Evolutionary conservation across 2,797 vertebrate species (phyloP), one percentile per base, ranked within the genome.

Genomic region (Erpetoichthys calabaricus): DNA sequence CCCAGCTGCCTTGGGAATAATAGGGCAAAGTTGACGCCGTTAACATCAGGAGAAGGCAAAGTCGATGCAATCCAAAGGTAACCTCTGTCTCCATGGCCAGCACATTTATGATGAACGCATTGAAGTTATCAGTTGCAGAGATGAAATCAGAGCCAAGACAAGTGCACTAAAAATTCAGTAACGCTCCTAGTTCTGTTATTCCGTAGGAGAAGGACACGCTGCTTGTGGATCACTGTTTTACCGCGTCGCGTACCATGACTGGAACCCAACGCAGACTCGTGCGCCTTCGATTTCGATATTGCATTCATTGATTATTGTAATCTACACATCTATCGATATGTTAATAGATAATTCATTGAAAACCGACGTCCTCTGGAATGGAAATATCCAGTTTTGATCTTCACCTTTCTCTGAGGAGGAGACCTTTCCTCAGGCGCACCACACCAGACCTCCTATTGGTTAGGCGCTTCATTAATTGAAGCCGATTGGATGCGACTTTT

Each of bases 1-100:
- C 90, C 94, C 94, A 98, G 70, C 77, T 86, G 72, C 80, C 85
- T 6, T 78, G 75, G 64, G 82, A 83, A 65, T 80, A 67, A 56
- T 73, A 67, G 60, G 89, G 89, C 51, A 83, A 76, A 49, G 83
- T 69, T 44, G 72, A 78, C 45, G 87, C 68, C 65, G 92, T 73
- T 62, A 73, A 71, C 41, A 89, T 77, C 55, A 79, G 77, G 70
- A 91, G 68, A 5, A 84, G 61, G 65, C 78, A 60, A 68, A 83
- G 58, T 66, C 73, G 73, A 63, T 74, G 71, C 72, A 76, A 74
- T 75, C 82, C 79, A 63, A 75, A 61, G 68, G 70, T 66, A 62
- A 65, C 65, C 61, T 73, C 75, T 58, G 62, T 75, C 75, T 84
- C 85, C 91, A 94, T 94, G 70, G 65, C 84, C 79, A 63, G 75